A percentile compares a stretch with the other conserved stretches of the same genome.
These are phyloP conservation scores for Plutomurus gul DNA, from an alignment of 1,140 invertebrate genomes.

Conservation along the genomic window DNA sequence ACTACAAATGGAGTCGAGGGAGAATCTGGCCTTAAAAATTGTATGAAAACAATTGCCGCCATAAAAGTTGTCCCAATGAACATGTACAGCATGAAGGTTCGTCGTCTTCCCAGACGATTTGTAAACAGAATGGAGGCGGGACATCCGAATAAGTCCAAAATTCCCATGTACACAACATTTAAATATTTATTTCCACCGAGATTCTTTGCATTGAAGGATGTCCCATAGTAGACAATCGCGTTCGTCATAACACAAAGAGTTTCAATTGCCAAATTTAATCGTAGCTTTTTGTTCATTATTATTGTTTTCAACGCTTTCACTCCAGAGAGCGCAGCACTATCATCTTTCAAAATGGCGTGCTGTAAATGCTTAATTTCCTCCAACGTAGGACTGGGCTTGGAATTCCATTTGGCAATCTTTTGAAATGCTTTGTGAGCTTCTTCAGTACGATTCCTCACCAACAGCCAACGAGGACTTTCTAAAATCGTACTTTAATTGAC, in stretches of 20 bases:
- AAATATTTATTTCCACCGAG: constrained; percentile 30
- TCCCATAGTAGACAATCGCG: constrained; percentile 39
- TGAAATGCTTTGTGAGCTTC: constrained; percentile 33
- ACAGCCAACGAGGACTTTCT: constrained; percentile 45
- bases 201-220: constrained; percentile 35
- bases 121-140: constrained; percentile 39
- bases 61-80: neutral
- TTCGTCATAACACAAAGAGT: constrained; percentile 25
- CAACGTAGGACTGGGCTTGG: neutral
- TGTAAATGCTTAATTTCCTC: constrained; percentile 36
- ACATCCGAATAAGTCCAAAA: constrained; percentile 32
- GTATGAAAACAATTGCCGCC: neutral
- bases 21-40: neutral
- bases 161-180: constrained; percentile 45
- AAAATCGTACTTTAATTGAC: neutral
- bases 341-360: neutral
- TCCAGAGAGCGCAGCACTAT: neutral
- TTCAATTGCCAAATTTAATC: constrained; percentile 2
- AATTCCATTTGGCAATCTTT: constrained; percentile 47
- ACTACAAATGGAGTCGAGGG: neutral
- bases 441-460: constrained; percentile 20
- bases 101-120: constrained; percentile 31
- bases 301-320: constrained; percentile 27
- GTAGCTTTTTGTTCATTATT: neutral
- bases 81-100: constrained; percentile 33